phyloP scores from a whole-genome alignment of 2,888 invertebrate genomes.

The Cerceris ruficornis region DNA sequence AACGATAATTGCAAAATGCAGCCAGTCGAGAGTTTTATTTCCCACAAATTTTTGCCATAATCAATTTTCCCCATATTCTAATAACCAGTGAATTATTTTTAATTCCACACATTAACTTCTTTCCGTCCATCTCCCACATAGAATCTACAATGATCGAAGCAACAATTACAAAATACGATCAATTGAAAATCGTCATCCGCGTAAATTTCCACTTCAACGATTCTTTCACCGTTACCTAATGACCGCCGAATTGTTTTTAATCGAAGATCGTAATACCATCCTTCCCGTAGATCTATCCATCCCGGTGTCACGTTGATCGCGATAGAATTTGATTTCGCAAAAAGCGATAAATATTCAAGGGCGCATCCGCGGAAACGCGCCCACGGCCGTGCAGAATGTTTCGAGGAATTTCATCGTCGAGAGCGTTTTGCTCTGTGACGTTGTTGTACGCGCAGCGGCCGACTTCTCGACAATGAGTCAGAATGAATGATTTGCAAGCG shows the following conservation, averaged over 20 bases:
- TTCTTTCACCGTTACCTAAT: neutral
- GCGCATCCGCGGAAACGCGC: constrained; percentile 20
- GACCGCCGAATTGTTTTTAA: constrained; percentile 34
- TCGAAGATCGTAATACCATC: constrained; percentile 44
- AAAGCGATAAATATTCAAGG: constrained; percentile 70
- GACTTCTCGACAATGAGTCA: constrained; percentile 68
- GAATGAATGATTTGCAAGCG: constrained; percentile 72
- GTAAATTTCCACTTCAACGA: too few relatives aligned
- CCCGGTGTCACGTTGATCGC: constrained; percentile 58
- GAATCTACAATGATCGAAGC: too few relatives aligned
- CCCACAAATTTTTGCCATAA: too few relatives aligned
- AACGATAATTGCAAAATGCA: too few relatives aligned
- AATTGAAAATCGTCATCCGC: too few relatives aligned
- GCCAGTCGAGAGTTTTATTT: too few relatives aligned
- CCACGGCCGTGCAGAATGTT: constrained; percentile 36
- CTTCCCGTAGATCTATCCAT: constrained; percentile 43
- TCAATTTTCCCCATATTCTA: too few relatives aligned
- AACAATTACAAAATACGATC: too few relatives aligned
- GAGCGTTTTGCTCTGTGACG: constrained; percentile 55
- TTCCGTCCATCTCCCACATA: too few relatives aligned
- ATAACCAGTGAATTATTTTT: too few relatives aligned
- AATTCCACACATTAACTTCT: too few relatives aligned
- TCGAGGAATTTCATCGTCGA: constrained; percentile 56
- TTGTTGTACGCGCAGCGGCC: constrained; percentile 56
- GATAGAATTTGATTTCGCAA: constrained; percentile 64